Conservation (phyloP, 2,888 invertebrate species). For the Entomobrya proxima region DNA sequence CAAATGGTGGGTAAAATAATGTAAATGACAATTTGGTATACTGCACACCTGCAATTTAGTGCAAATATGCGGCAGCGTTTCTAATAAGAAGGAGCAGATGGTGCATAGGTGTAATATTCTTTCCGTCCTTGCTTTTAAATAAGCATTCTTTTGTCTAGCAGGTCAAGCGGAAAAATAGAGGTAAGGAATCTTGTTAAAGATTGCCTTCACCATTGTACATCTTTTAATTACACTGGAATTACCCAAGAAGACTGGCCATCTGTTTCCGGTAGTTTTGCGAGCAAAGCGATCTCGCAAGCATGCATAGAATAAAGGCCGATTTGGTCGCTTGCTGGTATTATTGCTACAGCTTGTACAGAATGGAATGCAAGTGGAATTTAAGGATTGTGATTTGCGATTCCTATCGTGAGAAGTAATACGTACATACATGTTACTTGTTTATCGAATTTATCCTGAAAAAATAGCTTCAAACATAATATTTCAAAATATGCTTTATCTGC, state of each 20-base stretch:
- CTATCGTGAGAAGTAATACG: constrained; percentile 35
- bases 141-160: constrained; percentile 12
- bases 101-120: background rate
- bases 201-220: background rate
- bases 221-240: constrained; percentile 45
- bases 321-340: background rate
- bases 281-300: background rate
- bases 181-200: background rate
- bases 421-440: background rate
- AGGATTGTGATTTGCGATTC: constrained; percentile 29
- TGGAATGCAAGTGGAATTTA: constrained; percentile 50
- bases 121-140: constrained; percentile 6
- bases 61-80: background rate
- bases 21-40: constrained; percentile 1
- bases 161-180: constrained; percentile 7
- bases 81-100: constrained; percentile 1
- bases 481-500: too few relatives aligned
- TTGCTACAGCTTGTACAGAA: background rate
- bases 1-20: background rate
- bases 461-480: background rate
- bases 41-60: constrained; percentile 9
- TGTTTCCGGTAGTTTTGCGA: constrained; percentile 52
- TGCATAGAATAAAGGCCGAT: background rate
- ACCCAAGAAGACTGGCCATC: constrained; percentile 59
- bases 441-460: background rate